Evolutionary conservation across 2,888 invertebrate species (phyloP).

Genomic region (Ennomos quercinarius): DNA sequence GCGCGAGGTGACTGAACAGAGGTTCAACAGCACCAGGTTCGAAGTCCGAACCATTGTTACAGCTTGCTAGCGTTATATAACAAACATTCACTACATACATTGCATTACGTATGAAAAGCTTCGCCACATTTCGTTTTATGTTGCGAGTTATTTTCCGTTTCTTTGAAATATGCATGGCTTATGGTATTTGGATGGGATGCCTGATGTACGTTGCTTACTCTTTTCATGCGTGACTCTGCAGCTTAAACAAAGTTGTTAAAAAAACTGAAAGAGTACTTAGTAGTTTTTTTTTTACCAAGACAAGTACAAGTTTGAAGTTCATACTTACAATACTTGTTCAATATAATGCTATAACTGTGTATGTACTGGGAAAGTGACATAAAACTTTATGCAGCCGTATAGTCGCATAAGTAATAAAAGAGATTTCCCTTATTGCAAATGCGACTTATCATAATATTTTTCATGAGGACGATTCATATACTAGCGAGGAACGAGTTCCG

Average conservation of each 20-base stretch:
- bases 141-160: conserved; percentile 21
- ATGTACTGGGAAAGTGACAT: conserved; percentile 33
- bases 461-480: conserved; percentile 46
- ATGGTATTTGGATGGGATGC: conserved; percentile 13
- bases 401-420: conserved; percentile 47
- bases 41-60: conserved; percentile 27
- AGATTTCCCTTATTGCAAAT: conserved; percentile 21
- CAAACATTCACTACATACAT: conserved; percentile 10
- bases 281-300: conserved; percentile 10
- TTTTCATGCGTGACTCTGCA: background rate
- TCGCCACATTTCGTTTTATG: conserved; percentile 23
- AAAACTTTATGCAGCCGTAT: conserved; percentile 41
- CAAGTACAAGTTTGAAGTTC: conserved; percentile 14
- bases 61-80: conserved; percentile 18
- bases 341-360: conserved; percentile 31
- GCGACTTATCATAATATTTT: conserved; percentile 49
- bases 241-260: conserved; percentile 11
- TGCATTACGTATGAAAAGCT: conserved; percentile 22
- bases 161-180: conserved; percentile 18
- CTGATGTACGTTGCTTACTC: background rate
- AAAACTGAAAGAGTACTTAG: too few relatives aligned
- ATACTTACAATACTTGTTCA: conserved; percentile 17
- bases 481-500: conserved; percentile 33
- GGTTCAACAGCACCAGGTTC: conserved; percentile 37
- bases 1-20: conserved; percentile 66